These are phyloP conservation scores for Acanthopagrus latus DNA, from an alignment of 2,797 vertebrate species.

Conservation along the genomic window DNA sequence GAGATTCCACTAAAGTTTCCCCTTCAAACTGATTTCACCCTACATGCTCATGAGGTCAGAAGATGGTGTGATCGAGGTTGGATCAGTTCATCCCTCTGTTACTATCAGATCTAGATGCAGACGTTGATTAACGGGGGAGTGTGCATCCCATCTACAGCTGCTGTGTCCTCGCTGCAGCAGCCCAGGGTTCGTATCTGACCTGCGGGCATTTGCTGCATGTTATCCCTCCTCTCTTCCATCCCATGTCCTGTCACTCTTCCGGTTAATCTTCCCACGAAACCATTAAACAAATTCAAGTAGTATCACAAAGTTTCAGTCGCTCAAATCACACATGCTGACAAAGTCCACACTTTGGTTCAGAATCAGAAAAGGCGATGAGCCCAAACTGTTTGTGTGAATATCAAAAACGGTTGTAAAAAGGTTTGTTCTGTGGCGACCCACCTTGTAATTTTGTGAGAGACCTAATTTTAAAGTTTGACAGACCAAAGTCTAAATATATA, in stretches of 20 bases:
- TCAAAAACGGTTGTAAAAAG: neutral
- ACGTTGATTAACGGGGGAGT: slow-evolving; percentile 1
- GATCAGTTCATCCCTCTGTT: neutral
- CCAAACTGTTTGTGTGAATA: neutral
- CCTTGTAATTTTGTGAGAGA: neutral
- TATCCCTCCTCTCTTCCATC: too few relatives aligned
- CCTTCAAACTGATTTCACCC: neutral
- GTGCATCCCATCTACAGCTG: too few relatives aligned
- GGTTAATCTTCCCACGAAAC: too few relatives aligned
- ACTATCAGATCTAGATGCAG: neutral
- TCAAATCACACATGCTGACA: slow-evolving; percentile 6
- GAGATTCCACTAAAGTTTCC: neutral
- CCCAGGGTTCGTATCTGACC: too few relatives aligned
- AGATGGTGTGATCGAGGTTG: neutral
- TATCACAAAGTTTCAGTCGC: neutral
- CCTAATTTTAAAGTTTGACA: neutral
- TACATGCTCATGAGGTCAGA: neutral
- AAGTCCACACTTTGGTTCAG: neutral
- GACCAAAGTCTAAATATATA: neutral
- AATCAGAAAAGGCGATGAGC: slow-evolving; percentile 2
- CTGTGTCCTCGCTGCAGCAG: too few relatives aligned
- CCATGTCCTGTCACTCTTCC: too few relatives aligned
- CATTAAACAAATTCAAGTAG: too few relatives aligned
- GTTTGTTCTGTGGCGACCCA: neutral
- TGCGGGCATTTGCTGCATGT: too few relatives aligned